Conservation (phyloP, 2,797 vertebrate genomes). For the Xenops minutus region DNA sequence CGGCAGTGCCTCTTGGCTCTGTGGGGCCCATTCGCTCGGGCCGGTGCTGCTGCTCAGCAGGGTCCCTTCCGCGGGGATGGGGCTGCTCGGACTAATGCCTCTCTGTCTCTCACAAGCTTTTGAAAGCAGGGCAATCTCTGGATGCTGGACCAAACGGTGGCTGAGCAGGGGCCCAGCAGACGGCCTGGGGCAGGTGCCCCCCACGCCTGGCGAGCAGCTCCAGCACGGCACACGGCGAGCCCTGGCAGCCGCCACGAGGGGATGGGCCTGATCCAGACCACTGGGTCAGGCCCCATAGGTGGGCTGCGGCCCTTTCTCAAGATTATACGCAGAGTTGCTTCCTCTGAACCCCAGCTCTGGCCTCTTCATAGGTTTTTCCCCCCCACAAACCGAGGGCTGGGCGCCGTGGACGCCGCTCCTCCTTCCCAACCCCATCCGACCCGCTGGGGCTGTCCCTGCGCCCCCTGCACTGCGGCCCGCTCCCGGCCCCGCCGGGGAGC, state of each 20-base stretch:
- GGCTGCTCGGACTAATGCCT: not conserved
- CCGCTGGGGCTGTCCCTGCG: constrained; percentile 70
- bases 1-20: not conserved
- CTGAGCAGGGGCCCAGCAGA: not conserved
- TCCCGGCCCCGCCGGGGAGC: constrained; percentile 15
- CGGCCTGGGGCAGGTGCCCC: not conserved
- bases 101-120: constrained; percentile 66
- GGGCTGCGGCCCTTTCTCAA: constrained; percentile 66
- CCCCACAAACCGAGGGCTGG: constrained; percentile 73
- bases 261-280: not conserved
- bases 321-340: constrained; percentile 82
- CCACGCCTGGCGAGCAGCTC: constrained; percentile 42
- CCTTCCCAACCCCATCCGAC: constrained; percentile 88
- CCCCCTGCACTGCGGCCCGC: constrained; percentile 56
- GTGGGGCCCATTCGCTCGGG: accelerated
- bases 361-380: constrained; percentile 88
- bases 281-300: not conserved
- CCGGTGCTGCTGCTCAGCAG: not conserved
- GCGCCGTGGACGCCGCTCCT: constrained; percentile 74
- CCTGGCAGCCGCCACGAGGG: not conserved
- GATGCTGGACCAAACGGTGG: constrained; percentile 57
- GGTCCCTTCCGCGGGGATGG: not conserved
- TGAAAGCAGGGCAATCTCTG: constrained; percentile 70
- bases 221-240: not conserved
- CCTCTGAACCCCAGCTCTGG: constrained; percentile 59